phyloP scores from a whole-genome alignment of 1,140 invertebrate genomes.

The Patella vulgata region DNA sequence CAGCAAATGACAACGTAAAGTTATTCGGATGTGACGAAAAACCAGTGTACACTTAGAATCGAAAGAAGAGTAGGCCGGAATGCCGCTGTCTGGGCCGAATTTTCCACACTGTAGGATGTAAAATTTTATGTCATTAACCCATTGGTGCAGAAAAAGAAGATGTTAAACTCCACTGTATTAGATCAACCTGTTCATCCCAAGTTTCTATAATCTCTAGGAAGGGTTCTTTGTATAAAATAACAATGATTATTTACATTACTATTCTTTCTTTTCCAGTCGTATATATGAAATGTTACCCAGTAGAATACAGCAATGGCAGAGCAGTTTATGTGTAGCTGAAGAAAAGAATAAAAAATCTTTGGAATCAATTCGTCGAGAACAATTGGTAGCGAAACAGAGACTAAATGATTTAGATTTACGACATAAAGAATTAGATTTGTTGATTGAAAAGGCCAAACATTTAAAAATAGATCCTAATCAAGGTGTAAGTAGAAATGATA shows the following conservation, averaged over 20 bases:
- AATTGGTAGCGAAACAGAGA: conserved; percentile 79
- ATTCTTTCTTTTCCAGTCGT: conserved; percentile 56
- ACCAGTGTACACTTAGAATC: no score
- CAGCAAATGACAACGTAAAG: no score
- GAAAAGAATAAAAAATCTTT: conserved; percentile 84
- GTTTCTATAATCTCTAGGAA: no score
- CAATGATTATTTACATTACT: neutral
- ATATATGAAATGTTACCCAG: conserved; percentile 82
- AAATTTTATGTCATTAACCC: no score
- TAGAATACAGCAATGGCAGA: conserved; percentile 93
- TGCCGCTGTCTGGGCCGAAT: no score
- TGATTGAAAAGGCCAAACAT: conserved; percentile 79
- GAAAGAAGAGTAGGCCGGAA: no score
- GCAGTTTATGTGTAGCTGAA: conserved; percentile 88
- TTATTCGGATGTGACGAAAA: no score
- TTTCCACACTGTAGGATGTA: no score
- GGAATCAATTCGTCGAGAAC: conserved; percentile 83
- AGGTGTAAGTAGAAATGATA: conserved; percentile 57
- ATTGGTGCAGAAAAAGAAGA: no score
- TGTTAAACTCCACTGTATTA: no score
- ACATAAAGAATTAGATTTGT: conserved; percentile 78
- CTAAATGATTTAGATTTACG: conserved; percentile 65
- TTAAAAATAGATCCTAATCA: conserved; percentile 73
- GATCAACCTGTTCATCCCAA: no score
- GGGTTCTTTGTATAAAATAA: no score